These are phyloP conservation scores for Diloba caeruleocephala DNA, from an alignment of 2,888 invertebrate genomes.

Conservation along the genomic window DNA sequence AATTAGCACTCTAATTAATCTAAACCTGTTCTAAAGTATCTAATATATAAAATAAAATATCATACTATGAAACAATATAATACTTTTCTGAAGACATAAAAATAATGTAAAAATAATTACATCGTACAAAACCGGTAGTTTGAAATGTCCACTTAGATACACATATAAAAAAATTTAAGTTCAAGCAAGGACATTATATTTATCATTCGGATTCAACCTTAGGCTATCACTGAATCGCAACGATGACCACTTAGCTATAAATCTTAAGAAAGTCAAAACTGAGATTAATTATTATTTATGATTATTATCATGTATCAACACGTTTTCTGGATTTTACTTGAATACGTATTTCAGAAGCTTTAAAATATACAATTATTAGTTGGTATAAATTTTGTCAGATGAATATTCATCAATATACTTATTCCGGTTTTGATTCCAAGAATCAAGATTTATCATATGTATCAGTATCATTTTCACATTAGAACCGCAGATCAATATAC, in stretches of 20 bases:
- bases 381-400: background rate
- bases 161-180: background rate
- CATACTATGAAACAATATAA: too few species aligned
- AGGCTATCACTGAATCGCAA: background rate
- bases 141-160: too few species aligned
- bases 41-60: too few species aligned
- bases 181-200: background rate
- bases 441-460: slow-evolving; percentile 1
- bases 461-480: background rate
- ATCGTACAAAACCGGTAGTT: too few species aligned
- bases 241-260: slow-evolving; percentile 9
- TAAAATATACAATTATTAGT: too few species aligned
- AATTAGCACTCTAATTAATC: too few species aligned
- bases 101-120: too few species aligned
- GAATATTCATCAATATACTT: slow-evolving; percentile 3
- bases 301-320: slow-evolving; percentile 17
- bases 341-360: too few species aligned
- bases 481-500: background rate
- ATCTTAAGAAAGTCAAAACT: background rate
- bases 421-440: background rate
- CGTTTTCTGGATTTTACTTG: slow-evolving; percentile 6
- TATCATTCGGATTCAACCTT: slow-evolving; percentile 1
- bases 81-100: too few species aligned
- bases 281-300: slow-evolving; percentile 33
- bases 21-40: too few species aligned